Evolutionary conservation across 2,797 vertebrate species (phyloP), one percentile per base, ranked within the genome.

Genomic region (Clarias pachynema): DNA sequence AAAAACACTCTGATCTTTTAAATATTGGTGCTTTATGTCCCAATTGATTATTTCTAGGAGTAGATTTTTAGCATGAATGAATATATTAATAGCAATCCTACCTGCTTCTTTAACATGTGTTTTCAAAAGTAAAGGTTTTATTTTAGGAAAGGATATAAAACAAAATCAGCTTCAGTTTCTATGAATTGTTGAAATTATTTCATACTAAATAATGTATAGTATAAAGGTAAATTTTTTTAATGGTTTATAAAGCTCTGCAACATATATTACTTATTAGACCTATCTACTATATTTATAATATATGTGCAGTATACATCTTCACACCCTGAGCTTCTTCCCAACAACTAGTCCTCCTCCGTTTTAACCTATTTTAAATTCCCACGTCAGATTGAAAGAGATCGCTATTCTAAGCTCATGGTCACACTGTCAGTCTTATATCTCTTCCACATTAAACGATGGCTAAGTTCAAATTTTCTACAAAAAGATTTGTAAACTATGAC

Each of bases 381-480:
- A 14, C 34, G 26, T 31, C 49, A 26, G 22, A 63, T 26, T 53
- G 22, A 59, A 37, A 24, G 65, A 59, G 66, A 15, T 70, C 78
- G 84, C 31, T 26, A 77, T 34, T 81, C 49, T 37, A 66, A 37
- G 60, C 8, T 2, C 31, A 44, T 63, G 34, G n/a, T 29, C 65
- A 37, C 24, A 59, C 65, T 83, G n/a, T 74, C 56, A 44, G 62
- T 63, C 37, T 18, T 65, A 59, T 62, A 80, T 79, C 81, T 84
- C 85, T 57, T 79, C n/a, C n/a, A 77, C 56, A 44, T 84, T 78
- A 60, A 88, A 82, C 20, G 75, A 57, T 57, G 62, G 12, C 63
- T n/a, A 84, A 14, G 56, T 75, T 57, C n/a, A 65, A 10, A 53
- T 10, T 81, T 34, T 53, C 12, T 14, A 53, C 49, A 53, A 53